Conservation (phyloP, 2,888 invertebrate genomes). For the Stomorhina lunata region DNA sequence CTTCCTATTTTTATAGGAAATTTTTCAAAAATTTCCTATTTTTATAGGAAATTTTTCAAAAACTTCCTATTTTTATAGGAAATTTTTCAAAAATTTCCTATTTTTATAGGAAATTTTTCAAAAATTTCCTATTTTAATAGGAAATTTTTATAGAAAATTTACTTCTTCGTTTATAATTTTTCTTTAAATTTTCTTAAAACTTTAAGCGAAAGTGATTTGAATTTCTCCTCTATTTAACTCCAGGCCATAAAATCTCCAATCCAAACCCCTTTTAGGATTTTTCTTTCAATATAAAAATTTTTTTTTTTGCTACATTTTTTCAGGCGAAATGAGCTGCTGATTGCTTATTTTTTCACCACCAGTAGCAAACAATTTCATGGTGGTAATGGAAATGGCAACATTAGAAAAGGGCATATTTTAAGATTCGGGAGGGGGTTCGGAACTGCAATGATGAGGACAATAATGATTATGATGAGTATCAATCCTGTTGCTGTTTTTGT, state of each 20-base stretch:
- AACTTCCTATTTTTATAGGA: too few relatives aligned
- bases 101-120: too few relatives aligned
- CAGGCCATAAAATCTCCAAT: neutral
- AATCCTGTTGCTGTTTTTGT: neutral
- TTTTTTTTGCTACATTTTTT: neutral
- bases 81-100: too few relatives aligned
- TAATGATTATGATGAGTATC: slow-evolving; percentile 2
- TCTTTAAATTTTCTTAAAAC: too few relatives aligned
- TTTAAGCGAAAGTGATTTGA: too few relatives aligned
- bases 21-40: too few relatives aligned
- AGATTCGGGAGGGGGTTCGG: neutral
- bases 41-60: too few relatives aligned
- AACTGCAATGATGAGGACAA: slow-evolving; percentile 5
- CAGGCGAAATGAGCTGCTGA: neutral
- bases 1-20: too few relatives aligned
- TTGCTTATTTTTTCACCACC: slow-evolving; percentile 3
- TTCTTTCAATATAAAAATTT: neutral
- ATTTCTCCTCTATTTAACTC: neutral
- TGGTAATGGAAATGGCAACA: neutral
- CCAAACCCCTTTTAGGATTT: neutral
- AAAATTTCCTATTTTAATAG: too few relatives aligned
- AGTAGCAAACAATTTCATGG: slow-evolving; percentile 15
- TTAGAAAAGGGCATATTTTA: neutral
- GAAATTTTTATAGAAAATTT: too few relatives aligned
- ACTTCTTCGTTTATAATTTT: too few relatives aligned